phyloP scores from a whole-genome alignment of 2,113 vertebrate species.

The Crocuta crocuta region DNA sequence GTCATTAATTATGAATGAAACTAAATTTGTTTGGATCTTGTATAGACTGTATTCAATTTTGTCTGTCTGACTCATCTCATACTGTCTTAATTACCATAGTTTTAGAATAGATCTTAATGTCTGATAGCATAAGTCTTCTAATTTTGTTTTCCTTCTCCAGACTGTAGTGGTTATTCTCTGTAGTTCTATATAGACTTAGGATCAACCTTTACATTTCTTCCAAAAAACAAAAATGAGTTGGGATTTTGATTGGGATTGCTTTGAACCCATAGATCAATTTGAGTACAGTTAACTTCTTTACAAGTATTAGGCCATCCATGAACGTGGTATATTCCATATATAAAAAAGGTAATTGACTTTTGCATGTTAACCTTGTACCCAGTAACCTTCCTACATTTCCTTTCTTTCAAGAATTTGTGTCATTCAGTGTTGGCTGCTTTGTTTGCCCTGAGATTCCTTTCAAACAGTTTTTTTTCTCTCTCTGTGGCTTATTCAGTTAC shows the following conservation, averaged over 20 bases:
- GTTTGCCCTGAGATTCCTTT: neutral
- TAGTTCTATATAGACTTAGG: neutral
- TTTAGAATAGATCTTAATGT: neutral
- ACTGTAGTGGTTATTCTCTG: neutral
- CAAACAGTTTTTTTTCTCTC: neutral
- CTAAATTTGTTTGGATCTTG: neutral
- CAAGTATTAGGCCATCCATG: neutral
- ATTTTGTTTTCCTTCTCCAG: conserved; percentile 5
- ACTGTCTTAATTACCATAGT: neutral
- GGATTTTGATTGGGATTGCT: neutral
- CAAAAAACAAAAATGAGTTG: neutral
- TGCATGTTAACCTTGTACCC: neutral
- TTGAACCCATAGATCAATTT: neutral
- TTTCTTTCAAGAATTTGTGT: neutral
- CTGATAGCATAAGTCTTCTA: neutral
- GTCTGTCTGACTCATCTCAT: neutral
- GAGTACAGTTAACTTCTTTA: neutral
- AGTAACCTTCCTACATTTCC: neutral
- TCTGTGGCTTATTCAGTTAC: neutral
- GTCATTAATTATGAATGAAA: neutral
- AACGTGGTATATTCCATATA: neutral
- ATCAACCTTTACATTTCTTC: neutral
- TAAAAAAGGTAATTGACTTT: neutral
- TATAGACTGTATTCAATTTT: neutral
- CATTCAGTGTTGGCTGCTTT: neutral